A percentile compares a stretch with the other conserved stretches of the same genome.
phyloP scores from a whole-genome alignment of 2,113 vertebrate genomes.

The Panthera uncia region DNA sequence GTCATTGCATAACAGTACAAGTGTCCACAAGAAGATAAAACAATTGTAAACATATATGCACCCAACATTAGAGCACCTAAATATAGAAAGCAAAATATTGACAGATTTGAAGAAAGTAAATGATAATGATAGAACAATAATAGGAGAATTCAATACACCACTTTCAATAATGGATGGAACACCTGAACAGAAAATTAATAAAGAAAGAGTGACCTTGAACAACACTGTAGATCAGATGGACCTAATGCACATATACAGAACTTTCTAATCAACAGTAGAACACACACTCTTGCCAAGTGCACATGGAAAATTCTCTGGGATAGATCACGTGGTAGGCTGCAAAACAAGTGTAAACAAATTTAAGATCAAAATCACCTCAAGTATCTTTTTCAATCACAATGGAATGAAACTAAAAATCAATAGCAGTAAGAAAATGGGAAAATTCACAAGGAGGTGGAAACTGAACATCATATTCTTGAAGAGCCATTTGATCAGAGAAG shows the following conservation, averaged over 20 bases:
- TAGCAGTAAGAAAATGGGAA: neutral
- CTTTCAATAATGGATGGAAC: neutral
- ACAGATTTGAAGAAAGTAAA: neutral
- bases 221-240: neutral
- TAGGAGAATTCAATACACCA: neutral
- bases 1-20: neutral
- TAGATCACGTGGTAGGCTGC: neutral
- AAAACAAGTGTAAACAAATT: neutral
- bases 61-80: neutral
- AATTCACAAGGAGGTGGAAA: neutral
- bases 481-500: neutral
- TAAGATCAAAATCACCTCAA: neutral
- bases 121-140: neutral
- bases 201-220: neutral
- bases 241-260: too few species aligned
- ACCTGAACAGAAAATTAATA: neutral
- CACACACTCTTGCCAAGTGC: neutral
- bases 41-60: neutral
- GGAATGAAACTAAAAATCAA: neutral
- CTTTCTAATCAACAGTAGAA: neutral
- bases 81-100: neutral
- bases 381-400: neutral
- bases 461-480: neutral
- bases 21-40: neutral
- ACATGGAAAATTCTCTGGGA: neutral